Evolutionary conservation across 2,797 vertebrate genomes (phyloP).

Genomic region (Meda fulgida): DNA sequence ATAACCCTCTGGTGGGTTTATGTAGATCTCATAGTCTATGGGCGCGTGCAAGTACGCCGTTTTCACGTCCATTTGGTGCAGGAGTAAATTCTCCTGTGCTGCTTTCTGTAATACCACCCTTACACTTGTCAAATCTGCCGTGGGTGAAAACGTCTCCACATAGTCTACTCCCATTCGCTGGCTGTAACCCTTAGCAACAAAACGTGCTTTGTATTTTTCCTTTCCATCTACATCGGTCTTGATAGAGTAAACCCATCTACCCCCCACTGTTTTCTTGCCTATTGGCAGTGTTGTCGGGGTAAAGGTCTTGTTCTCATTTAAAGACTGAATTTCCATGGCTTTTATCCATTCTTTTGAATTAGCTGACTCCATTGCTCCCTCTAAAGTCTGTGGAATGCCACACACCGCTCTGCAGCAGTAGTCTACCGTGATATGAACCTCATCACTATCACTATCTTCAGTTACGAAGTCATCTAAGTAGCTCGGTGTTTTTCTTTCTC

Average conservation of each 20-base stretch:
- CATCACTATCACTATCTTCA: too few species aligned
- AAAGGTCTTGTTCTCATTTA: background rate
- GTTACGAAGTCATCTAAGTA: too few species aligned
- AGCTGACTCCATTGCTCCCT: too few species aligned
- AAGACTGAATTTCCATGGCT: too few species aligned
- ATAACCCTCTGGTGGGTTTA: conserved; percentile 44
- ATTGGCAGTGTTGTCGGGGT: conserved; percentile 13
- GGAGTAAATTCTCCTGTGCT: conserved; percentile 28
- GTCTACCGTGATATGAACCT: too few species aligned
- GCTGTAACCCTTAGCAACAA: conserved; percentile 30
- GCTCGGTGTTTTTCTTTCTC: too few species aligned
- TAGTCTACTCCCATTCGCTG: conserved; percentile 16
- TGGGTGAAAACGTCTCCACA: too few species aligned
- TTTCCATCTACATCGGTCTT: conserved; percentile 5
- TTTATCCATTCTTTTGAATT: too few species aligned
- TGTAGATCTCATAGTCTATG: conserved; percentile 45
- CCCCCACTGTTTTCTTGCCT: conserved; percentile 21
- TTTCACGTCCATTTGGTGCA: conserved; percentile 48
- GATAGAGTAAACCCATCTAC: conserved; percentile 20
- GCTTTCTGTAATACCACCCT: conserved; percentile 26
- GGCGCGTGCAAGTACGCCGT: conserved; percentile 40
- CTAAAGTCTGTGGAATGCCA: too few species aligned
- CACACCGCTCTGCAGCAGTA: too few species aligned
- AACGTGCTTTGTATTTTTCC: conserved; percentile 23
- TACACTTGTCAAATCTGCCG: too few species aligned